phyloP scores from a whole-genome alignment of 2,888 invertebrate species.

The Amphipyra tragopoginis region DNA sequence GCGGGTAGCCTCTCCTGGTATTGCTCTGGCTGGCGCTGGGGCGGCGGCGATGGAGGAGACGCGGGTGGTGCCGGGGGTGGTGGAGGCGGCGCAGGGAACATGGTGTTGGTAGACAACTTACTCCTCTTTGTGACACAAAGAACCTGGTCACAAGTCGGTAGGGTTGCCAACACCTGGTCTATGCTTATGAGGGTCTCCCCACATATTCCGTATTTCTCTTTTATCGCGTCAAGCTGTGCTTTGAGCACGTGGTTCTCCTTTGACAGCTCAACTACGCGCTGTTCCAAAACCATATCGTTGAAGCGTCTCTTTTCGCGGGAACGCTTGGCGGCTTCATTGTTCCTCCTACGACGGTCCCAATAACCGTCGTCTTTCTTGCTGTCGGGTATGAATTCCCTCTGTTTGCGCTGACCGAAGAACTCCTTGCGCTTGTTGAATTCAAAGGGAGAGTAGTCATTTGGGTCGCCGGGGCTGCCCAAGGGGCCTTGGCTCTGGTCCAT shows the following conservation, averaged over 20 bases:
- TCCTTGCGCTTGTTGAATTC: conserved; percentile 94
- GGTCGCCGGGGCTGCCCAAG: conserved; percentile 70
- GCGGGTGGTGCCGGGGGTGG: conserved; percentile 88
- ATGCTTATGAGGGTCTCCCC: conserved; percentile 96
- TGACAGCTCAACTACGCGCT: conserved; percentile 97
- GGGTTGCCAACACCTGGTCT: conserved; percentile 96
- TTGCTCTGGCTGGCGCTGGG: conserved; percentile 87
- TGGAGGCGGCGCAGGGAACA: conserved; percentile 89
- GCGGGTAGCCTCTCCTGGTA: conserved; percentile 87
- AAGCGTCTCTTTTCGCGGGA: conserved; percentile 98
- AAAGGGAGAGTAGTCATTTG: conserved; percentile 87
- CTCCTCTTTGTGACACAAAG: conserved; percentile 95
- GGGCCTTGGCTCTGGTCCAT: conserved; percentile 85
- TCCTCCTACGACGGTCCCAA: conserved; percentile 98
- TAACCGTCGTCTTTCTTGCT: conserved; percentile 99
- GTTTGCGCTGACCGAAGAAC: conserved; percentile 96
- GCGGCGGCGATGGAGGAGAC: conserved; percentile 88
- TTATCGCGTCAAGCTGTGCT: conserved; percentile 97
- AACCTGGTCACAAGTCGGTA: conserved; percentile 96
- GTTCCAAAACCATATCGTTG: conserved; percentile 99
- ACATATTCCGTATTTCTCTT: conserved; percentile 97
- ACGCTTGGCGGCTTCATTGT: conserved; percentile 99
- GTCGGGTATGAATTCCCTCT: conserved; percentile 98
- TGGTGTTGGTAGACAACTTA: conserved; percentile 81
- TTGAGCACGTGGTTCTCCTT: conserved; percentile 98